Evolutionary conservation across 2,888 invertebrate species (phyloP).

Genomic region (Drosophila longiperda): DNA sequence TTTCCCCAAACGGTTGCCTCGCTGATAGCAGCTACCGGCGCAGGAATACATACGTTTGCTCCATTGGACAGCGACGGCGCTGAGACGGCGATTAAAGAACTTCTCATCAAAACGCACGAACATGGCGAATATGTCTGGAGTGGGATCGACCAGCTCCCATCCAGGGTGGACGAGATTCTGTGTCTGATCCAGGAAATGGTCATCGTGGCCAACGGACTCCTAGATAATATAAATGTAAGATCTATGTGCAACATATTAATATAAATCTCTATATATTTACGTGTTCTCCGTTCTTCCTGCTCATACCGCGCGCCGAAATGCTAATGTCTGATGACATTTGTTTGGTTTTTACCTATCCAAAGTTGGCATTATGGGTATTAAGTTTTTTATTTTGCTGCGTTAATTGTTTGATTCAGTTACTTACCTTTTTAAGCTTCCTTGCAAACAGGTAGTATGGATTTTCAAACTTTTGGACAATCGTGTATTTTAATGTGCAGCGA

Average conservation of each 20-base stretch:
- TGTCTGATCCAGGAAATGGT: constrained; percentile 81
- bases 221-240: neutral
- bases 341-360: too few species aligned
- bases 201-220: constrained; percentile 16
- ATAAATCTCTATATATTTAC: neutral
- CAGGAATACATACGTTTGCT: constrained; percentile 94
- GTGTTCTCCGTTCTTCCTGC: neutral
- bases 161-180: constrained; percentile 84
- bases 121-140: constrained; percentile 94
- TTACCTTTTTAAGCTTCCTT: constrained; percentile 61
- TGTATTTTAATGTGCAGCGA: neutral
- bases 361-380: constrained; percentile 35
- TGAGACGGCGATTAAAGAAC: constrained; percentile 93
- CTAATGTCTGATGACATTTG: too few species aligned
- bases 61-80: constrained; percentile 95
- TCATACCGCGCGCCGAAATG: constrained; percentile 25
- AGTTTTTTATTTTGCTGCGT: constrained; percentile 25
- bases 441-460: constrained; percentile 76
- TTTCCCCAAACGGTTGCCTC: constrained; percentile 75
- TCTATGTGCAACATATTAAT: neutral
- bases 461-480: constrained; percentile 56
- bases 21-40: constrained; percentile 87
- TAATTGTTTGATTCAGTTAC: constrained; percentile 4
- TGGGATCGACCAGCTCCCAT: constrained; percentile 95
- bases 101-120: constrained; percentile 94